A percentile compares a stretch with the other conserved stretches of the same genome.
phyloP scores from a whole-genome alignment of 2,113 vertebrate genomes.

The Hiodon alosoides region DNA sequence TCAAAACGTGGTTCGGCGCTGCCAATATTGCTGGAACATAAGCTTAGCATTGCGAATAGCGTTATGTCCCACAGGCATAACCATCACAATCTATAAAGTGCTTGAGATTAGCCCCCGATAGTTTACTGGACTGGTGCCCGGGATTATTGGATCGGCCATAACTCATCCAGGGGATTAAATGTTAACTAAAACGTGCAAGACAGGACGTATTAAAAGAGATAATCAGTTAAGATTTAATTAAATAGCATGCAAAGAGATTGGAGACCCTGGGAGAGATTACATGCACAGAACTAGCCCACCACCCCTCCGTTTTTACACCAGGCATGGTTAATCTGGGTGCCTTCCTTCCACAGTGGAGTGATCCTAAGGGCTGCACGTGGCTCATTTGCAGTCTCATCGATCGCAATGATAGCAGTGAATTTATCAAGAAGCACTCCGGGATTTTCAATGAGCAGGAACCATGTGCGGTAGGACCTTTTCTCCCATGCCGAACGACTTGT shows the following conservation, averaged over 20 bases:
- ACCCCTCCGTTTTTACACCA: background rate
- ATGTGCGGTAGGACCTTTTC: too few species aligned
- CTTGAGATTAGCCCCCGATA: background rate
- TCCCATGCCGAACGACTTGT: too few species aligned
- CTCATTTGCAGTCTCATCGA: background rate
- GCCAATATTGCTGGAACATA: background rate
- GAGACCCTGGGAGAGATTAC: background rate
- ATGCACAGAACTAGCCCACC: background rate
- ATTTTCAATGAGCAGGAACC: too few species aligned
- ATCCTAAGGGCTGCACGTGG: background rate
- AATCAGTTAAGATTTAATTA: slow-evolving; percentile 18
- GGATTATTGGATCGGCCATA: slow-evolving; percentile 2
- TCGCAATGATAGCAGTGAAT: too few species aligned
- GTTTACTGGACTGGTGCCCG: background rate
- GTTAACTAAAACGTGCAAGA: slow-evolving; percentile 15
- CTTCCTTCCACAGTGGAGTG: background rate
- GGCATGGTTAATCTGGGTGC: slow-evolving; percentile 4
- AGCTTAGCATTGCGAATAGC: background rate
- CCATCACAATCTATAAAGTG: background rate
- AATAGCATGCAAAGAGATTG: slow-evolving; percentile 2
- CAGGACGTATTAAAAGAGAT: background rate
- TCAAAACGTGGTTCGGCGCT: background rate
- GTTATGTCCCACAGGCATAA: background rate
- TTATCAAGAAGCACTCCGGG: too few species aligned
- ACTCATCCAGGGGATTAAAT: slow-evolving; percentile 10